Evolutionary conservation across 2,888 invertebrate species (phyloP).

Genomic region (Hemithea aestivaria): DNA sequence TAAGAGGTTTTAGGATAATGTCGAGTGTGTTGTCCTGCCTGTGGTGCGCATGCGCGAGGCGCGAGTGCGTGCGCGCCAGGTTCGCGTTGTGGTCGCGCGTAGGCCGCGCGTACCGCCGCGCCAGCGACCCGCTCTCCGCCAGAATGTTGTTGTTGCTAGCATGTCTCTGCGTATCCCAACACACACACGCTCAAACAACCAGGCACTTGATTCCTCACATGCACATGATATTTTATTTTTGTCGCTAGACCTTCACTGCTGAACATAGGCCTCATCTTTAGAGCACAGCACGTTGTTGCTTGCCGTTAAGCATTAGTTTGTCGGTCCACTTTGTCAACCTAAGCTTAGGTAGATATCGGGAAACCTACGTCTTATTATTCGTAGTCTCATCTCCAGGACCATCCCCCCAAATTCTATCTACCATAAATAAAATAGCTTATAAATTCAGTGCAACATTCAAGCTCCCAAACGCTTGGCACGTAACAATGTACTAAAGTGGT

Average conservation of each 20-base stretch:
- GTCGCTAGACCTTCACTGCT: too few species aligned
- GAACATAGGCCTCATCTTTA: too few species aligned
- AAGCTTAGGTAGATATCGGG: too few species aligned
- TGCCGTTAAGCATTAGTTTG: too few species aligned
- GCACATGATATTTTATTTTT: too few species aligned
- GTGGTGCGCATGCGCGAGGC: slow-evolving; percentile 49
- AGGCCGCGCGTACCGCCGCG: slow-evolving; percentile 67
- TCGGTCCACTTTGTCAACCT: too few species aligned
- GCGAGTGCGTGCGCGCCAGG: slow-evolving; percentile 65
- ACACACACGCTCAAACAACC: slow-evolving; percentile 67
- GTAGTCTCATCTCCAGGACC: too few species aligned
- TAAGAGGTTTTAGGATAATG: slow-evolving; percentile 78
- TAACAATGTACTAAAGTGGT: slow-evolving; percentile 45
- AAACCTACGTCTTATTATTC: too few species aligned
- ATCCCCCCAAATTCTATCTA: too few species aligned
- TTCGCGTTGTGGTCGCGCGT: slow-evolving; percentile 68
- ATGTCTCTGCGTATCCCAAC: slow-evolving; percentile 77
- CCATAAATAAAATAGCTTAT: slow-evolving; percentile 12
- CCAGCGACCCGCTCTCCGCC: slow-evolving; percentile 73
- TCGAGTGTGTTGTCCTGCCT: slow-evolving; percentile 78
- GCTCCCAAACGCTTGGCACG: slow-evolving; percentile 16
- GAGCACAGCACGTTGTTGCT: too few species aligned
- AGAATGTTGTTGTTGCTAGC: slow-evolving; percentile 80
- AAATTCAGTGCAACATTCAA: slow-evolving; percentile 11
- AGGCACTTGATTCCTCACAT: slow-evolving; percentile 44